Base-by-base conservation (phyloP, 2,113 vertebrate genomes). In the Gasterosteus nipponicus region DNA sequence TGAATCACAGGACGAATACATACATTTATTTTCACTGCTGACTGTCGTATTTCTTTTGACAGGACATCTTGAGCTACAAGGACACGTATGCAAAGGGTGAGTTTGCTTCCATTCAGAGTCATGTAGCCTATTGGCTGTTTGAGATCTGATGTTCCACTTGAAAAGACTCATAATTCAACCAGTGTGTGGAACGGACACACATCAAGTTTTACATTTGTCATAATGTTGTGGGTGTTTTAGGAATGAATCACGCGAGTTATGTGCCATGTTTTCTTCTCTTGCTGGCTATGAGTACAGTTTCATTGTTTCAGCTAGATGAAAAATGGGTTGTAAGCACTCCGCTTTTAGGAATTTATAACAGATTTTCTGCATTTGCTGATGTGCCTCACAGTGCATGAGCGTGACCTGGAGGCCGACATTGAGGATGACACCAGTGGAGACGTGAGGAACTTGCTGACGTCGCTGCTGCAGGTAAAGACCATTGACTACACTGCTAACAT, bases 381-480 rank as follows among this genome's bases (percentile, higher is more conserved):
- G 35, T 63, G 61, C 2, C 11, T 80, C 12, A 3, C 77, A 95
- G 94, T 91, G 38, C 81, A 92, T 11, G 93, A 93, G 74, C 71
- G 69, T 1, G 94, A 95, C 51, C 71, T 95, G 73, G 93, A 93
- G 77, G 91, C 82, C 0, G 94, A 95, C 75, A 89, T 95, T 19
- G 94, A 95, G 77, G 94, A 73, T 3, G 94, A 95, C 84, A 95
- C 94, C 68, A 94, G 94, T 5, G 94, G 94, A 65, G 93, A 95
- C 6, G 93, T 95, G 73, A 94, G 85, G 81, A 94, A 94, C 77
- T 85, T 95, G 77, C 77, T 95, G 31, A 60, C 83, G 0, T 81
- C 92, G 10, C 90, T 95, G 22, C 83, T 95, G 66, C 92, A 94
- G 93, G 94, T 95, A 61, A 79, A 57, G 16, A 18, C 51, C 18